Evolutionary conservation across 2,113 vertebrate genomes (phyloP).

Genomic region (Fregetta grallaria): DNA sequence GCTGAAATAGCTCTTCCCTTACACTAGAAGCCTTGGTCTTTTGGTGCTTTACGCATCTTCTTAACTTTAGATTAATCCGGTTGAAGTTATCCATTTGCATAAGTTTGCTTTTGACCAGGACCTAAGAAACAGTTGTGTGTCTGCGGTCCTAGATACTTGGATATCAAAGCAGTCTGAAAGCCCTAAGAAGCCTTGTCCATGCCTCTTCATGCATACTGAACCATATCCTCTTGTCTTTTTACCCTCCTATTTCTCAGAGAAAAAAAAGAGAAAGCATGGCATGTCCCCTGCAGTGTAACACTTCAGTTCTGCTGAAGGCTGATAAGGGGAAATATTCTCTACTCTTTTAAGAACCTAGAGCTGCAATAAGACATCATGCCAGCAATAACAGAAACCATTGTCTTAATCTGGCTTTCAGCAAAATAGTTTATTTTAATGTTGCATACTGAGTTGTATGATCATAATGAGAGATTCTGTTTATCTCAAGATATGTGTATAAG

Average conservation of each 20-base stretch:
- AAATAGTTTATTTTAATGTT: not conserved
- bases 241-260: not conserved
- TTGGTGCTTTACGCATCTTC: not conserved
- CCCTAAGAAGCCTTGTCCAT: not conserved
- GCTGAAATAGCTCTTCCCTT: not conserved
- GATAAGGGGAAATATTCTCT: not conserved
- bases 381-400: not conserved
- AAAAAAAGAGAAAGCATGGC: not conserved
- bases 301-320: not conserved
- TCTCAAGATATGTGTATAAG: not conserved
- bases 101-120: not conserved
- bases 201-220: not conserved
- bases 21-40: not conserved
- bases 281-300: not conserved
- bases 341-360: not conserved
- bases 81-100: not conserved
- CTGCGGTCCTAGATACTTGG: not conserved
- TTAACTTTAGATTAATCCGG: not conserved
- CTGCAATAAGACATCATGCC: not conserved
- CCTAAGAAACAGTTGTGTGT: not conserved
- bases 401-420: slow-evolving; percentile 4
- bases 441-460: not conserved
- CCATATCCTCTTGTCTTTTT: not conserved
- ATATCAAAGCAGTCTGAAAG: not conserved
- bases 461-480: not conserved